Base-by-base conservation (phyloP, 2,888 invertebrate species). In the Cremastinae sp. region DNA sequence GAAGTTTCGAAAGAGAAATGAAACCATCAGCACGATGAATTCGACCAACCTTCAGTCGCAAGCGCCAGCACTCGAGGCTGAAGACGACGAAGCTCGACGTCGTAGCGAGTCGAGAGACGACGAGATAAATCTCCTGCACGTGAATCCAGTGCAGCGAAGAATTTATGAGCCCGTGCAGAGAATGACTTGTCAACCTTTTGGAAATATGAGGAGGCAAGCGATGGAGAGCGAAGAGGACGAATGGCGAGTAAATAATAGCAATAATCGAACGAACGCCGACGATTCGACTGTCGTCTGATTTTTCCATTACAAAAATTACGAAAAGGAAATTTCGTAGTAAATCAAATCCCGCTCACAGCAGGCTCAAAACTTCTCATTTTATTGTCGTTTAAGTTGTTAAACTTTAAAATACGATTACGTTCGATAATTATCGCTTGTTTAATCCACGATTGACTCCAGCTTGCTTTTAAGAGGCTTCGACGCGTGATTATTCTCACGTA, bases 1-100 rank as follows among this genome's bases (percentile, higher is more conserved):
- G 3, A 97, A 97, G 88, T 97, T 95, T 89, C 93, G 97, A 77
- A 94, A 96, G 81, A 92, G 85, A 73, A 82, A 82, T n/a, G 88
- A 86, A 43, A 84, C 85, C 8, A 72, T 62, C 14, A 39, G 69
- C 8, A 35, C 68, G 5, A 76, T 65, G 18, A 75, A 53, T 20
- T 8, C 20, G 41, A 47, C 56, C 35, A 28, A 20, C 16, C 16
- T 47, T 37, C 65, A 9, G 0, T 51, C 75, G 64, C 69, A 74
- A 59, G 70, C 74, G 61, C 45, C 72, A 59, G 22, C 55, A 12
- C 69, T 64, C 1, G 77, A 74, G 9, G 66, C 66, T 9, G 74
- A 70, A 5, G 43, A 28, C 18, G 28, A 22, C 0, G 9, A 22
- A 18, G 18, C 39, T 4, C 62, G 74, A 37, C 28, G 70, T 12